phyloP scores from a whole-genome alignment of 2,888 invertebrate species.

The Nephrotoma appendiculata region DNA sequence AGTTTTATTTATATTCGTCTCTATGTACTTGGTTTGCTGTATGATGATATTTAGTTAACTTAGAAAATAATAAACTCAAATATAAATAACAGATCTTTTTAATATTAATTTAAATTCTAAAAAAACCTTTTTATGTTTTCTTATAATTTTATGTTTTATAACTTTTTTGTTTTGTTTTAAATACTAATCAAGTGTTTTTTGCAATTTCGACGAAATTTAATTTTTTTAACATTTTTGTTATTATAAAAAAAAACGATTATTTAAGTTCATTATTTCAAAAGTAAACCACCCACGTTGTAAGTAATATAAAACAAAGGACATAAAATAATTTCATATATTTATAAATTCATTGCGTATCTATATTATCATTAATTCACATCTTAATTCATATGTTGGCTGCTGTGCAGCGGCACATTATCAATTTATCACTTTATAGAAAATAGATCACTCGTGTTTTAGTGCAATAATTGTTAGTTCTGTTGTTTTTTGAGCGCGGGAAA shows the following conservation, averaged over 20 bases:
- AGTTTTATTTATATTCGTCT: slow-evolving; percentile 2
- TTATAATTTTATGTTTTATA: neutral
- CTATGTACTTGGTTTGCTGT: neutral
- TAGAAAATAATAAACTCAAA: neutral
- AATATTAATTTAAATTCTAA: neutral
- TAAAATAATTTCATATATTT: neutral
- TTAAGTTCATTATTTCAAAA: neutral
- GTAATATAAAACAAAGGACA: neutral
- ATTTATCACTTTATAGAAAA: neutral
- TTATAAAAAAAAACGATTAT: neutral
- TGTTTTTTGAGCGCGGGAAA: neutral
- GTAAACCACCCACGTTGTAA: neutral
- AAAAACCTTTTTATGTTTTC: neutral
- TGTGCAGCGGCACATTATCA: neutral
- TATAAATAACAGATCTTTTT: neutral
- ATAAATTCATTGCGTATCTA: neutral
- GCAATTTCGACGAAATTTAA: neutral
- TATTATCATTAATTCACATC: neutral
- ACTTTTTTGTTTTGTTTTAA: neutral
- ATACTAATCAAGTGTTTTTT: neutral
- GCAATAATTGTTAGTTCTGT: neutral
- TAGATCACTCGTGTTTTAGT: neutral
- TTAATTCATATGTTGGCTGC: neutral
- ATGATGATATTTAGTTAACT: neutral
- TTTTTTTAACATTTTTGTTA: neutral